Evolutionary conservation across 2,888 invertebrate genomes (phyloP).

Genomic region (Gymnosoma rotundatum): DNA sequence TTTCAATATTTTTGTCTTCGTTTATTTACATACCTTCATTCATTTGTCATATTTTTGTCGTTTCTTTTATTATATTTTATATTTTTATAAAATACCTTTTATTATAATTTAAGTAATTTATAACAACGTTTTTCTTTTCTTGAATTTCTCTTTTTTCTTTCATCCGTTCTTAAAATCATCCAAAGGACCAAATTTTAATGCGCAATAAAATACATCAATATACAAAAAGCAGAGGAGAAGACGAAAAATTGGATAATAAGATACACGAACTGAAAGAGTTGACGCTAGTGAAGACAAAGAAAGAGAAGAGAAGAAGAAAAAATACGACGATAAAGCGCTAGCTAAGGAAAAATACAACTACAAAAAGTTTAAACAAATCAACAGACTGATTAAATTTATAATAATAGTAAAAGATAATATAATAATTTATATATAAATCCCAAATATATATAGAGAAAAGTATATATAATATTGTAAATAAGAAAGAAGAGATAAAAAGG

Average conservation of each 20-base stretch:
- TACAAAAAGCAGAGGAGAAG: constrained; percentile 59
- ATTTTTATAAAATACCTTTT: not conserved
- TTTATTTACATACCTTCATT: not conserved
- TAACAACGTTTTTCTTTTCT: constrained; percentile 45
- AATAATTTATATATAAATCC: constrained; percentile 74
- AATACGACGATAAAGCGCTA: constrained; percentile 73
- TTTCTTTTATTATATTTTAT: not conserved
- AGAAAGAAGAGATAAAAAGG: constrained; percentile 57
- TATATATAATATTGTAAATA: constrained; percentile 75
- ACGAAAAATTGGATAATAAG: constrained; percentile 60
- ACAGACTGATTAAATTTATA: constrained; percentile 80
- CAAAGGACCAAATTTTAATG: constrained; percentile 72
- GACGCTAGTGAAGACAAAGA: constrained; percentile 53
- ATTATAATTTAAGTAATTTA: constrained; percentile 37
- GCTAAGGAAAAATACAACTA: constrained; percentile 75
- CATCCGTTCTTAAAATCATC: constrained; percentile 14
- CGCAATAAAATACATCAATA: constrained; percentile 67
- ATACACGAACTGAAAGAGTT: constrained; percentile 55
- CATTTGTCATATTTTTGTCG: not conserved
- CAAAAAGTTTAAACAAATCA: constrained; percentile 79
- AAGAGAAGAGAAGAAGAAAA: constrained; percentile 50
- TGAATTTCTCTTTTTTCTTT: constrained; percentile 41
- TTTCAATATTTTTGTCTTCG: too few species aligned
- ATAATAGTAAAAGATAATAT: constrained; percentile 74
- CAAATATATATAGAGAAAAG: constrained; percentile 75